These are phyloP conservation scores for Pachypsylla venusta DNA, from an alignment of 1,140 invertebrate genomes.

Conservation along the genomic window DNA sequence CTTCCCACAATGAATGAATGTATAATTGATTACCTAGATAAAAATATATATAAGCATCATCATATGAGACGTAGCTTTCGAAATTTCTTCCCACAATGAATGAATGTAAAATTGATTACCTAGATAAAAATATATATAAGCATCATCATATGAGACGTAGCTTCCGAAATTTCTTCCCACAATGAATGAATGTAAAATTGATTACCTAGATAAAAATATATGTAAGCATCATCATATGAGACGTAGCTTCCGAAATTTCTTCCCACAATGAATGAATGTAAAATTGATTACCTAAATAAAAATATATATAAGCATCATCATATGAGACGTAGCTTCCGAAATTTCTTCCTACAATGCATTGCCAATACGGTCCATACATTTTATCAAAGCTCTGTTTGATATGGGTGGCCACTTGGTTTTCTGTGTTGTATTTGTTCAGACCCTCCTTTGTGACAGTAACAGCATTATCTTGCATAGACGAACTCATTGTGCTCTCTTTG, in stretches of 20 bases:
- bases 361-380: background rate
- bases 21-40: no score
- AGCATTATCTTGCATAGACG: background rate
- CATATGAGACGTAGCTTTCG: no score
- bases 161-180: background rate
- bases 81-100: no score
- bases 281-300: background rate
- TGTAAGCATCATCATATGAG: background rate
- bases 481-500: background rate
- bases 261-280: no score
- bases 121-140: background rate
- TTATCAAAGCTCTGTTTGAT: background rate
- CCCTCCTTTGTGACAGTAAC: background rate
- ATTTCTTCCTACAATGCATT: background rate
- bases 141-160: background rate
- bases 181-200: no score
- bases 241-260: background rate
- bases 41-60: no score
- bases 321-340: slow-evolving; percentile 1
- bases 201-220: background rate
- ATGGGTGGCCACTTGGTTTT: background rate
- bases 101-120: no score
- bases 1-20: no score
- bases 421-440: background rate
- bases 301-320: background rate